Base-by-base conservation (phyloP, 2,888 invertebrate genomes). In the Acanthopleura granulata region DNA sequence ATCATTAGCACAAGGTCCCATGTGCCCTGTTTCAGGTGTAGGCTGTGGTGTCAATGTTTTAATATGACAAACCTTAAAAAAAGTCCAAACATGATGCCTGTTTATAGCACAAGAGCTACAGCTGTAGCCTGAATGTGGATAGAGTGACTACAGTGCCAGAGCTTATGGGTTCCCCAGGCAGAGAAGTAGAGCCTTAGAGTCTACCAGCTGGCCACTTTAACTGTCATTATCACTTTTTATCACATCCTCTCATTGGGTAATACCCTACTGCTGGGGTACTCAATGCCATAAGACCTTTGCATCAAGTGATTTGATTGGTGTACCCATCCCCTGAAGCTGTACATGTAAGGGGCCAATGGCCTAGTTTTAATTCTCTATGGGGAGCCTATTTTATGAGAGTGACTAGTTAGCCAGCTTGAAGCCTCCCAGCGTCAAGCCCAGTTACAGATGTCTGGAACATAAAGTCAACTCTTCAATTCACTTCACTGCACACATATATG, bases 191-290 rank as follows among this genome's bases (percentile, higher is more conserved):
- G 57, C 18, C 57, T n/a, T n/a, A 12, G 57, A 57, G 57, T 57
- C 57, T 66, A 27, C 66, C 29, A 66, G 22, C 66, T 66, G 66
- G 29, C 25, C 66, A 66, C 66, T 66, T 66, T n/a, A 66, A 66
- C 16, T 66, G 66, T 66, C 66, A 22, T 66, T 22, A 66, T 66
- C 22, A 25, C 66, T 66, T 66, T 66, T 22, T 66, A 66, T 66
- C 66, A 66, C 25, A 15, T 16, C 29, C 3, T 66, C 29, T 27
- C 22, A 66, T 66, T 66, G 66, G 66, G 22, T 66, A 66, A 66
- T 66, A 66, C 18, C 22, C 57, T 57, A 22, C 57, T 22, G 22
- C 22, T 57, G 18, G 51, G 57, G 22, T 57, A 57, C 22, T 57
- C 22, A 57, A 57, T 57, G 57, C 57, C 57, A 57, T n/a, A n/a